Evolutionary conservation across 1,140 invertebrate genomes (phyloP), one percentile per base, ranked within the genome.

Genomic region (Luehdorfia chinensis): DNA sequence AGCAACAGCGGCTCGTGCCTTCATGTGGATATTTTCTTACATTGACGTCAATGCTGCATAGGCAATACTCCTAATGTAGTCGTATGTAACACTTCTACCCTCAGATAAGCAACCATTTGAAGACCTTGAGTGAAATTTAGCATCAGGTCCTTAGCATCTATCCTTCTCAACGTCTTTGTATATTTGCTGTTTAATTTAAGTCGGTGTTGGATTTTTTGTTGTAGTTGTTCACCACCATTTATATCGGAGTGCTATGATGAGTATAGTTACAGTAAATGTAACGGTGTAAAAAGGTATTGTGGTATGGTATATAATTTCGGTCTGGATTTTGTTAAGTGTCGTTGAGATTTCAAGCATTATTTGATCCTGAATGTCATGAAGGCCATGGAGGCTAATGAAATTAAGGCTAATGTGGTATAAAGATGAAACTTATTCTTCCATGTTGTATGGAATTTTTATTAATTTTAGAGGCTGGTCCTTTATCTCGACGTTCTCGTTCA

Each of bases 381-480:
- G 34, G 6, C 34, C 19, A 28, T 51, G 11, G 6, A 59, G 39
- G 15, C 51, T 48, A 1, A 59, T 51, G 6, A 51, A 50, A 16
- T 32, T 51, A 7, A 54, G 16, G 7, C 44, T 31, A 5, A 44
- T 25, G 18, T 50, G 53, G 12, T 44, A 34, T 18, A 23, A 6
- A 27, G 11, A 7, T 46, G 49, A 8, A 23, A 18, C n/a, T 32
- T 48, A 31, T 9, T 25, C 31, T 9, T 19, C 8, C 6, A 27
- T 25, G 6, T 32, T 21, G 8, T 44, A 12, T 2, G 47, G 39
- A 13, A 59, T 51, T 12, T 56, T 30, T 4, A 48, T 64, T 1
- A 64, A 2, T 45, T 56, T 67, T 6, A 67, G 36, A 3, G 60
- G 57, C 4, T 58, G 48, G 2, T 55, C 60, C 48, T 51, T 41